Evolutionary conservation across 1,140 invertebrate species (phyloP).

Genomic region (Sycophaga agraensis): DNA sequence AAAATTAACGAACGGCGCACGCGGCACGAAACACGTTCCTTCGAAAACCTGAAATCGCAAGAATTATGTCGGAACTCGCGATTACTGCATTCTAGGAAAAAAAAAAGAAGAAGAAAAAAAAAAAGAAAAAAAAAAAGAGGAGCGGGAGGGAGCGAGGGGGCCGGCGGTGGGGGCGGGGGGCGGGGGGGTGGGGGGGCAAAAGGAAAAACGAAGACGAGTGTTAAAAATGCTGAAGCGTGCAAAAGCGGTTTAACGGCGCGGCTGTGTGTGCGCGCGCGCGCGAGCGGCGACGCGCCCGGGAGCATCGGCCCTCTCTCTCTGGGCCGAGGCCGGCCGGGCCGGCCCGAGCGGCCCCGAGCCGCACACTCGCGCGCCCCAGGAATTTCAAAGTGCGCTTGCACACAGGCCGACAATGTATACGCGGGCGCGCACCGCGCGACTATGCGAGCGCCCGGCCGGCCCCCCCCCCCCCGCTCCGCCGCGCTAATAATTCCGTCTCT

Average conservation of each 20-base stretch:
- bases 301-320: too few relatives aligned
- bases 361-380: neutral
- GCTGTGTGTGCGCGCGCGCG: too few relatives aligned
- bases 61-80: conserved; percentile 7
- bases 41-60: conserved; percentile 11
- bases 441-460: too few relatives aligned
- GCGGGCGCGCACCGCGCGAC: too few relatives aligned
- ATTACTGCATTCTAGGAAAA: conserved; percentile 11
- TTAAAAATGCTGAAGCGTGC: conserved; percentile 10
- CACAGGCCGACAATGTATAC: conserved; percentile 18
- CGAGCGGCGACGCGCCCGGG: too few relatives aligned
- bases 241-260: neutral
- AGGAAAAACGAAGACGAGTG: neutral
- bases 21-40: neutral
- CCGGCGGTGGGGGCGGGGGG: too few relatives aligned
- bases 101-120: neutral
- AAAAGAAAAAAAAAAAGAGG: too few relatives aligned
- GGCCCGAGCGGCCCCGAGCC: too few relatives aligned
- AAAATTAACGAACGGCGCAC: conserved; percentile 7
- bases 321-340: too few relatives aligned
- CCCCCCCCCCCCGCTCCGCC: too few relatives aligned
- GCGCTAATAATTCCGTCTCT: conserved; percentile 1
- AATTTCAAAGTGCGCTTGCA: conserved; percentile 22
- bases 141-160: too few relatives aligned
- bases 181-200: too few relatives aligned